A percentile compares a stretch with the other conserved stretches of the same genome.
phyloP scores from a whole-genome alignment of 2,113 vertebrate species.

The Terrapene triunguis region DNA sequence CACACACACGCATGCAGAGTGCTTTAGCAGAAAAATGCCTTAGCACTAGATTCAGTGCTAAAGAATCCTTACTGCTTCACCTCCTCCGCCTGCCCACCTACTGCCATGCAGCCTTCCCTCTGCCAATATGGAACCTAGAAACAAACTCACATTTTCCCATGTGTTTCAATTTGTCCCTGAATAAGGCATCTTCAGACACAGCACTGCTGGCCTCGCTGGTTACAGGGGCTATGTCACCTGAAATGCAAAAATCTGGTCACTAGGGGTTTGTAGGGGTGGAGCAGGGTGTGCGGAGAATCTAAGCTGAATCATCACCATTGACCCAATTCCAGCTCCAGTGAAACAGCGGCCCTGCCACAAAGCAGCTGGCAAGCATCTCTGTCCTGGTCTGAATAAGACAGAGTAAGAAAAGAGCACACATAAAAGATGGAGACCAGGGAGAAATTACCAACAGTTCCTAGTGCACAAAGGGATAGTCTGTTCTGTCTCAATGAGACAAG shows the following conservation, averaged over 20 bases:
- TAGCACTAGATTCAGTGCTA: not conserved
- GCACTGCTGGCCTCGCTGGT: constrained; percentile 81
- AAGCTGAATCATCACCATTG: not conserved
- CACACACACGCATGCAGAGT: accelerated
- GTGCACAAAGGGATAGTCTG: not conserved
- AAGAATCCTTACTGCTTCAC: not conserved
- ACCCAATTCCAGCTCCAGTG: not conserved
- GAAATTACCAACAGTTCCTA: no score
- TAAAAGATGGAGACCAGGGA: not conserved
- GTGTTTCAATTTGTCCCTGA: constrained; percentile 97
- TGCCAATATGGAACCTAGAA: not conserved
- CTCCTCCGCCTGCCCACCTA: not conserved
- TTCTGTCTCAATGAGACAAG: not conserved
- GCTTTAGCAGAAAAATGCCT: not conserved
- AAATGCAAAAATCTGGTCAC: constrained; percentile 50
- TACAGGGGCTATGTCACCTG: constrained; percentile 82
- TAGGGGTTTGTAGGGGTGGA: accelerated
- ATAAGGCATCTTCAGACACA: constrained; percentile 94
- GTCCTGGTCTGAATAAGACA: not conserved
- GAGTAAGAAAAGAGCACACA: not conserved
- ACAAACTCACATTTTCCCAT: constrained; percentile 97
- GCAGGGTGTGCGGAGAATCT: not conserved
- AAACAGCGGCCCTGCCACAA: not conserved
- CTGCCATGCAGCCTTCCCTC: accelerated
- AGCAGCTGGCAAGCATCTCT: not conserved